Evolutionary conservation across 2,113 vertebrate species (phyloP), one percentile per base, ranked within the genome.

Genomic region (Pluvianellus socialis): DNA sequence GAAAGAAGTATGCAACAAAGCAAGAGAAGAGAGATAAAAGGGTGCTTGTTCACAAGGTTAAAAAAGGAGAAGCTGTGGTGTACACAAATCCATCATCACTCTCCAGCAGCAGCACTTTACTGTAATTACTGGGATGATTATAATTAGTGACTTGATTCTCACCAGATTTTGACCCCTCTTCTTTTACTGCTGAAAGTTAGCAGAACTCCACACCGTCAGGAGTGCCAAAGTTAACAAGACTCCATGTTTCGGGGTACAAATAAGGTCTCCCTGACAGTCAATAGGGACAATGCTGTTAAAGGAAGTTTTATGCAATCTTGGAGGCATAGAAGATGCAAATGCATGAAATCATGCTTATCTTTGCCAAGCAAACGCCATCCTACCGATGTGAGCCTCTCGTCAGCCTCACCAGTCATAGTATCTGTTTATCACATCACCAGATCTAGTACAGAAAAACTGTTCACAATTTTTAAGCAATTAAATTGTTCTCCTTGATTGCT

Each of bases 371-470:
- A 92, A 53, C 45, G 35, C 10, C n/a, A 82, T 23, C 28, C 22
- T 44, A 40, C 7, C 0, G 0, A 49, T 55, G 7, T 13, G 11
- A 70, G 47, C 40, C 24, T 52, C 45, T 79, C 8, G 0, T 26
- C 56, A 83, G 50, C 15, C 47, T 1, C 1, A 27, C 30, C 68
- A 52, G 10, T 47, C 27, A 12, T 49, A 38, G 38, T 35, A 72
- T 19, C 75, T 35, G 26, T 52, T 67, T 49, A 49, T 65, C 38
- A 92, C 4, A 8, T 14, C 38, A 80, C 27, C 23, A 58, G n/a
- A 32, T 49, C 65, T 42, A 8, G 9, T n/a, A 50, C 16, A 53
- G 59, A 87, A 74, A 68, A 90, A 53, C 28, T 3, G 2, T 9
- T 82, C 42, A 45, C 33, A 73, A 1, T 8, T 86, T 75, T 47